Base-by-base conservation (phyloP, 1,140 invertebrate genomes). In the Lepidurus packardi region DNA sequence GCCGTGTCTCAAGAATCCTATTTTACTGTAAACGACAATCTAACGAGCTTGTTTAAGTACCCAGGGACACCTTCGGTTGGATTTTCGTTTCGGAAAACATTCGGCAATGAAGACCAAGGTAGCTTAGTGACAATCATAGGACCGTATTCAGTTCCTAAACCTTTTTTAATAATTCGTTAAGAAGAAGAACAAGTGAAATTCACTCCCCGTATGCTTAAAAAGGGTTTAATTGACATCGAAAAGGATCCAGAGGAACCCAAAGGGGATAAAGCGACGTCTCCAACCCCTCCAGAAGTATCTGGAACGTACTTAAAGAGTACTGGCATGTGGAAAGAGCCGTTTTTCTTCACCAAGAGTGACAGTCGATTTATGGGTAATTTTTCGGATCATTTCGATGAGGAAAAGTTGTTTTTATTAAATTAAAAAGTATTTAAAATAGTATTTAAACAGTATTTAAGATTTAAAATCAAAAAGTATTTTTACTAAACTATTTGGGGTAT, bases 291-390 rank as follows among this genome's bases (percentile, higher is more conserved):
- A 1, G 16, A 7, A 13, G 74, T 45, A 10, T 10, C 75, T 16
- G 24, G 24, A 2, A 41, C 43, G 24, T 77, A 77, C 42, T 44
- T 43, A 43, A 77, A 77, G 24, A 77, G 47, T 77, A 45, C 75
- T 13, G 75, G 75, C 43, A 77, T 77, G 75, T 77, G 75, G 75
- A 77, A 42, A 44, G 75, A 77, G 47, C 75, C 75, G 43, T 77
- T 77, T 77, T 77, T 77, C 75, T 77, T 77, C 24, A 16, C 34
- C 4, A 24, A 1, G 21, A 77, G 21, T 13, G 75, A 77, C 24
- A 45, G 21, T 77, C 34, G 75, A 43, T 77, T 77, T 13, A 45
- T 45, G 43, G 75, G 75, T 77, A 42, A 53, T 41, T 77, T 47
- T 25, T 11, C 34, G 34, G 34, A 34, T 34, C 34, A 34, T 34